Evolutionary conservation across 1,140 invertebrate species (phyloP).

Genomic region (Bicyclus anynana): DNA sequence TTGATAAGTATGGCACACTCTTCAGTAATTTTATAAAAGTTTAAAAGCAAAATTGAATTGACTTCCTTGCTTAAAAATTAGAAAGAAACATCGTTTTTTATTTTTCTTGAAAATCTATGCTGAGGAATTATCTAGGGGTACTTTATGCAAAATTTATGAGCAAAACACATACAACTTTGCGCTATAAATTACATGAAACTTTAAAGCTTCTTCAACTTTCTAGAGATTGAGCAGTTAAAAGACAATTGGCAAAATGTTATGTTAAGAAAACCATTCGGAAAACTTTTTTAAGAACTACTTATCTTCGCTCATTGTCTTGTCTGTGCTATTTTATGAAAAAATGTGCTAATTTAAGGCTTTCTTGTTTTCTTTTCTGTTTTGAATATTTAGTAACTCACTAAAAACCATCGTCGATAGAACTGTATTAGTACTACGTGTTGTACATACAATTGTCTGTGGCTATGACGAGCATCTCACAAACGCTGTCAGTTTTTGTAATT

Average conservation of each 20-base stretch:
- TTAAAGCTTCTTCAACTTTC: too few species aligned
- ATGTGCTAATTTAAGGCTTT: slow-evolving; percentile 28
- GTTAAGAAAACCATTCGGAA: slow-evolving; percentile 16
- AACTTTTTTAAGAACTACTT: slow-evolving; percentile 20
- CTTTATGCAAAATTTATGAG: too few species aligned
- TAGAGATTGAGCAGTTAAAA: too few species aligned
- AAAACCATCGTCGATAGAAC: not conserved
- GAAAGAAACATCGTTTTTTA: too few species aligned
- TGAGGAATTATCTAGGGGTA: too few species aligned
- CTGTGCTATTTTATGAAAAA: slow-evolving; percentile 10
- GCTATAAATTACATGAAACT: too few species aligned
- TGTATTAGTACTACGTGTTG: slow-evolving; percentile 5
- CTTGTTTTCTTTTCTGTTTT: slow-evolving; percentile 15
- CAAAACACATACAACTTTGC: too few species aligned
- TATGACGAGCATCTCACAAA: not conserved
- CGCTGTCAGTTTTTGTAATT: slow-evolving; percentile 7
- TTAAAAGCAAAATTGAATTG: too few species aligned
- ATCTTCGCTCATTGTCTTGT: slow-evolving; percentile 20
- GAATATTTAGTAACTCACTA: slow-evolving; percentile 6
- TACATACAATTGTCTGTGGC: slow-evolving; percentile 17
- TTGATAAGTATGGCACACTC: too few species aligned
- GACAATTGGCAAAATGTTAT: slow-evolving; percentile 6
- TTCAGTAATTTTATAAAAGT: too few species aligned
- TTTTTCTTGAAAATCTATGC: too few species aligned
- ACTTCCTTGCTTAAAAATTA: too few species aligned